Conservation (phyloP, 2,113 vertebrate genomes). For the Tretioscincus oriximinensis region DNA sequence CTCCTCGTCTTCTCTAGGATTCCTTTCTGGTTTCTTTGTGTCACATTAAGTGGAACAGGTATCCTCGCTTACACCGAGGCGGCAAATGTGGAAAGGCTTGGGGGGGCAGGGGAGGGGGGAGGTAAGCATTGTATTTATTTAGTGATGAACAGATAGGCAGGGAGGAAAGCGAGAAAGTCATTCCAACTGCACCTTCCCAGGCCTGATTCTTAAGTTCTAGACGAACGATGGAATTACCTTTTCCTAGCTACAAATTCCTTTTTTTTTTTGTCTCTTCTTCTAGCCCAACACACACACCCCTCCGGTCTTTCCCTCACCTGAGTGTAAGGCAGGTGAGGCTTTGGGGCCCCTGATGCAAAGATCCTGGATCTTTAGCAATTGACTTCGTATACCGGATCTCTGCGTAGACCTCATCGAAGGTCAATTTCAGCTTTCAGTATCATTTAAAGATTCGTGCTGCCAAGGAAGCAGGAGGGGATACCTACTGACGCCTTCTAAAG, state of each 20-base stretch:
- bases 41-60: background rate
- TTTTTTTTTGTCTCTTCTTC: conserved; percentile 41
- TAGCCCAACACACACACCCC: conserved; percentile 7
- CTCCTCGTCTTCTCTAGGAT: background rate
- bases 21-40: background rate
- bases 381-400: background rate
- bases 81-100: too few species aligned
- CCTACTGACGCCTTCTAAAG: too few species aligned
- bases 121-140: too few species aligned
- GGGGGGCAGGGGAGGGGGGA: too few species aligned
- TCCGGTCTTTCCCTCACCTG: background rate
- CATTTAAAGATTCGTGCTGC: background rate
- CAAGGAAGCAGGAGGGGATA: background rate
- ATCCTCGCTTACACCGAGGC: background rate
- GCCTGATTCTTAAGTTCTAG: background rate
- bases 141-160: background rate
- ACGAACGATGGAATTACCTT: background rate
- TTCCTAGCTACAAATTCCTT: conserved; percentile 60
- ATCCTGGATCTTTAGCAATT: conserved; percentile 22
- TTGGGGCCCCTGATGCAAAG: conserved; percentile 10
- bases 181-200: too few species aligned
- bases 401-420: background rate
- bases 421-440: background rate
- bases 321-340: conserved; percentile 3
- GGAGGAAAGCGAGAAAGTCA: background rate